Conservation (phyloP, 1,140 invertebrate genomes). For the Drosophila asahinai region DNA sequence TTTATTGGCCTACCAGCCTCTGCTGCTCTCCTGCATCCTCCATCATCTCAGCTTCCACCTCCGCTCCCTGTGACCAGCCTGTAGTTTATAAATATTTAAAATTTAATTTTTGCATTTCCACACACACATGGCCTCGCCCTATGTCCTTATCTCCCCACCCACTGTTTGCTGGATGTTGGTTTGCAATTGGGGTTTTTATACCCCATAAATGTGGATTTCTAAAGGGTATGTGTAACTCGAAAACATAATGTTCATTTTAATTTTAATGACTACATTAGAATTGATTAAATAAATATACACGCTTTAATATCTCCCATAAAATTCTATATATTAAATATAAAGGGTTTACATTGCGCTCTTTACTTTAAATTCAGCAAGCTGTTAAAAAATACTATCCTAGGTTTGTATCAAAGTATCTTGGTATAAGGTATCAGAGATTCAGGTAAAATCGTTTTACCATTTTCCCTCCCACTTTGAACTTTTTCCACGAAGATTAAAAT, state of each 20-base stretch:
- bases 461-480: neutral
- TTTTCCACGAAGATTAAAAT: slow-evolving; percentile 72
- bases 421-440: slow-evolving; percentile 3
- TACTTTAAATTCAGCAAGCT: neutral
- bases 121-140: slow-evolving; percentile 10
- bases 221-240: neutral
- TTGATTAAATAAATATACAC: neutral
- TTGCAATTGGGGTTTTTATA: slow-evolving; percentile 35
- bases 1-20: slow-evolving; percentile 67
- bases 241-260: slow-evolving; percentile 6
- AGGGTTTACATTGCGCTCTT: too few relatives aligned
- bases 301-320: neutral
- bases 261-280: too few relatives aligned
- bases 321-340: neutral
- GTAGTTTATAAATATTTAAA: slow-evolving; percentile 80
- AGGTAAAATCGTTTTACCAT: neutral
- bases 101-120: slow-evolving; percentile 76
- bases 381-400: neutral
- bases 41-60: slow-evolving; percentile 1
- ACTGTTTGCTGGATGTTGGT: slow-evolving; percentile 46
- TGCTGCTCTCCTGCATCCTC: neutral
- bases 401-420: neutral
- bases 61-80: neutral
- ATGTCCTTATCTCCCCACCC: slow-evolving; percentile 21
- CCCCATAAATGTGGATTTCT: neutral